Conservation (phyloP, 2,888 invertebrate genomes). For the Drosophila rellima region DNA sequence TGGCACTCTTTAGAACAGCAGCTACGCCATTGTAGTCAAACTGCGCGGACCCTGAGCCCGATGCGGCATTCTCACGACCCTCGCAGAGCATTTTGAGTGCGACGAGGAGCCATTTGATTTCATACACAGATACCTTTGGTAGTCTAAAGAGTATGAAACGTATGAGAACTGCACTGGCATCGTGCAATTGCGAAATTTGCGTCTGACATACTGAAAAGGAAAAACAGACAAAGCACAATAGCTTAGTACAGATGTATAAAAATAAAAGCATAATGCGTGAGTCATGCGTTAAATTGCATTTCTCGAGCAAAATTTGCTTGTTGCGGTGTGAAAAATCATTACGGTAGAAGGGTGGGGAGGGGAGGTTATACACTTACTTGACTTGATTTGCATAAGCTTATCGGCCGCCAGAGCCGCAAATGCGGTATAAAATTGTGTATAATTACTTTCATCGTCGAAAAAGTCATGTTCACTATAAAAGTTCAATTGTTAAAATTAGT, state of each 20-base stretch:
- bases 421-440: slow-evolving; percentile 94
- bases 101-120: slow-evolving; percentile 88
- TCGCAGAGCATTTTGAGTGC: slow-evolving; percentile 91
- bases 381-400: slow-evolving; percentile 88
- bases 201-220: slow-evolving; percentile 89
- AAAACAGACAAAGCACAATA: slow-evolving; percentile 25
- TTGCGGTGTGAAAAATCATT: slow-evolving; percentile 57
- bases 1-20: slow-evolving; percentile 91
- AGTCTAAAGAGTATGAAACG: slow-evolving; percentile 87
- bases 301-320: slow-evolving; percentile 19
- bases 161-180: slow-evolving; percentile 90
- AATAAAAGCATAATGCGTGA: slow-evolving; percentile 36
- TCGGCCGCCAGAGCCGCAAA: slow-evolving; percentile 95
- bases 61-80: slow-evolving; percentile 81
- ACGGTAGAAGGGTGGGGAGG: neutral
- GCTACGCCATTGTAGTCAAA: slow-evolving; percentile 92
- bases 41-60: slow-evolving; percentile 53
- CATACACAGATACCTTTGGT: slow-evolving; percentile 85
- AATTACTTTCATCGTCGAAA: slow-evolving; percentile 92
- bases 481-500: slow-evolving; percentile 3
- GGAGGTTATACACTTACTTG: slow-evolving; percentile 78
- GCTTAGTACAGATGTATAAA: slow-evolving; percentile 1
- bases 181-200: slow-evolving; percentile 89
- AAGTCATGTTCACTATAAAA: slow-evolving; percentile 93
- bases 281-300: slow-evolving; percentile 53